Evolutionary conservation across 2,797 vertebrate species (phyloP).

Genomic region (Gobionotothen gibberifrons): DNA sequence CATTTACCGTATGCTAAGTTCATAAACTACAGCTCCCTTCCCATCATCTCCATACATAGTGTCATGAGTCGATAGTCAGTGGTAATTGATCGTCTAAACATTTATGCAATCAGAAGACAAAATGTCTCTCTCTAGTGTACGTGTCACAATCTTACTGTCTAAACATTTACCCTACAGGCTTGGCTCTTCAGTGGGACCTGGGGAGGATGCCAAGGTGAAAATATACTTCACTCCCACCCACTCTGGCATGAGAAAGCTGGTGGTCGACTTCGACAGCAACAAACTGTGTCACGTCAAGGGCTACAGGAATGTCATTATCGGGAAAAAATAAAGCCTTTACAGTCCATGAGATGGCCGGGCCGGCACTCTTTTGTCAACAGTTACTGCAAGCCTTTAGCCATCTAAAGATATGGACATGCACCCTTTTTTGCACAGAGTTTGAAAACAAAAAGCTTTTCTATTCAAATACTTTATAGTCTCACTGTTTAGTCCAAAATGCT

Average conservation of each 20-base stretch:
- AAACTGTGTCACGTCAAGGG: slow-evolving; percentile 90
- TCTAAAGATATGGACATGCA: background rate
- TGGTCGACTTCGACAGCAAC: slow-evolving; percentile 93
- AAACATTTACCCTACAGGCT: slow-evolving; percentile 77
- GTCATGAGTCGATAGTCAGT: background rate
- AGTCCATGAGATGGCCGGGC: background rate
- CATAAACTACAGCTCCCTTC: slow-evolving; percentile 4
- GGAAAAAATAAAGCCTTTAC: slow-evolving; percentile 74
- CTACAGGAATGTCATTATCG: slow-evolving; percentile 91
- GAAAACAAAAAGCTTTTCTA: background rate
- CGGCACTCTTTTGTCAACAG: background rate
- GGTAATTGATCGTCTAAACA: slow-evolving; percentile 21
- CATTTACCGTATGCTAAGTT: background rate
- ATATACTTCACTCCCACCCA: slow-evolving; percentile 87
- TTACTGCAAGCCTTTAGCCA: background rate
- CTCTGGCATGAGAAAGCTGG: slow-evolving; percentile 88
- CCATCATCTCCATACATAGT: slow-evolving; percentile 42
- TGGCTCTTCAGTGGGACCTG: slow-evolving; percentile 77
- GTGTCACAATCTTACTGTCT: slow-evolving; percentile 39
- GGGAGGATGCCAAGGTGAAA: slow-evolving; percentile 85
- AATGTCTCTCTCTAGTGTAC: background rate
- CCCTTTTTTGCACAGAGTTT: background rate
- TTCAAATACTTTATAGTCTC: background rate
- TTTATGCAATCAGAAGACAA: slow-evolving; percentile 31
- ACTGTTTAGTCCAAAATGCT: background rate